These are phyloP conservation scores for Drosophila hamatofila DNA, from an alignment of 2,888 invertebrate genomes.

Conservation along the genomic window DNA sequence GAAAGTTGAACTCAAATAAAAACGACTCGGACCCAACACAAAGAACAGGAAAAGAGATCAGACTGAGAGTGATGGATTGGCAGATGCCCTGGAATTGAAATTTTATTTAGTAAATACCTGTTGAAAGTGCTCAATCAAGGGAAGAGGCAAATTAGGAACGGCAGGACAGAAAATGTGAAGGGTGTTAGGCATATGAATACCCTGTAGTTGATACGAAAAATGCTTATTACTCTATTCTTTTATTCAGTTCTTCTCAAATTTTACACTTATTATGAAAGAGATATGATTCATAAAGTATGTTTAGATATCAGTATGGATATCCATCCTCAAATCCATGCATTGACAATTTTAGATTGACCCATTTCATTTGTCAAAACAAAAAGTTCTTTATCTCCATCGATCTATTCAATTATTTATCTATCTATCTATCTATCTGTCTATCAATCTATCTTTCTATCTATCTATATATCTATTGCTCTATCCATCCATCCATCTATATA, in stretches of 20 bases:
- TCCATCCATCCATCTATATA: not conserved
- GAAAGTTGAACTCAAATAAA: slow-evolving; percentile 21
- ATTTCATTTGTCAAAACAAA: too few relatives aligned
- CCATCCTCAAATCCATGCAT: too few relatives aligned
- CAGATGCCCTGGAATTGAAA: not conserved
- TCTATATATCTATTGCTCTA: not conserved
- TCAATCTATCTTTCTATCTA: not conserved
- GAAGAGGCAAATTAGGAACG: not conserved
- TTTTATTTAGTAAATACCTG: not conserved
- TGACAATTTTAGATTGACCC: too few relatives aligned
- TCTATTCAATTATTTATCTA: not conserved
- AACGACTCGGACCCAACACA: not conserved
- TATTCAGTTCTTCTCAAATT: too few relatives aligned
- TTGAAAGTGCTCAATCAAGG: not conserved
- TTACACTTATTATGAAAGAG: too few relatives aligned
- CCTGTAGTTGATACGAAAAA: not conserved
- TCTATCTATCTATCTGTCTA: not conserved
- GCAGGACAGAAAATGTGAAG: too few relatives aligned
- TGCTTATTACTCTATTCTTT: too few relatives aligned
- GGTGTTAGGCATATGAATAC: too few relatives aligned
- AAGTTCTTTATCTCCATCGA: too few relatives aligned
- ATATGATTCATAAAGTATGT: too few relatives aligned
- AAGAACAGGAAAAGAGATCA: not conserved
- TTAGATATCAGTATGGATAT: too few relatives aligned
- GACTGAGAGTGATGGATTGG: not conserved